These are phyloP conservation scores for Tamias sibiricus DNA, from an alignment of 2,113 vertebrate genomes.

Conservation along the genomic window DNA sequence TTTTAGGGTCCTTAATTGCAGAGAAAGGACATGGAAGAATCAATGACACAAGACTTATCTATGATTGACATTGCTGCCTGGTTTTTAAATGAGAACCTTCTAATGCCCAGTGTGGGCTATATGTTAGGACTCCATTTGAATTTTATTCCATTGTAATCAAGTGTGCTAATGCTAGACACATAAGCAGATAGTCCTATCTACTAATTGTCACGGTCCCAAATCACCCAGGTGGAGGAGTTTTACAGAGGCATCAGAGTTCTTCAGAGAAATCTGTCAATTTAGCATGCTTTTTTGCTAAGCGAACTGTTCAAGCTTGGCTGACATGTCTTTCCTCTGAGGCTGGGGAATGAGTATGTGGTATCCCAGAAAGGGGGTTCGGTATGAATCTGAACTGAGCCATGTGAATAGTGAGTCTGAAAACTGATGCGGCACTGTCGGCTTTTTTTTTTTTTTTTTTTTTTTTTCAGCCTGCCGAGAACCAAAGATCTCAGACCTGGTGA, in stretches of 20 bases:
- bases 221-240: not conserved
- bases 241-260: not conserved
- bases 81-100: slow-evolving; percentile 33
- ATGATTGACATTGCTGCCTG: not conserved
- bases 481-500: slow-evolving; percentile 97
- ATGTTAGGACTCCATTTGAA: slow-evolving; percentile 23
- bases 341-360: no score
- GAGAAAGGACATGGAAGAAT: slow-evolving; percentile 1
- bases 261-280: not conserved
- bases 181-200: not conserved
- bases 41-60: not conserved
- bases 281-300: not conserved
- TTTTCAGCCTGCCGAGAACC: slow-evolving; percentile 95
- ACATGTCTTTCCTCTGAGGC: not conserved
- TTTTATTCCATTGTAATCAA: slow-evolving; percentile 12
- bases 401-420: slow-evolving; percentile 61
- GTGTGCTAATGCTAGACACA: not conserved
- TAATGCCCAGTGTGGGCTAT: not conserved
- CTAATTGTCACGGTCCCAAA: not conserved
- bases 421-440: slow-evolving; percentile 73
- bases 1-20: not conserved
- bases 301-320: not conserved
- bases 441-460: slow-evolving; percentile 53
- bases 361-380: not conserved
- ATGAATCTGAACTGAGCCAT: not conserved